Evolutionary conservation across 2,113 vertebrate species (phyloP).

Genomic region (Arvicanthis niloticus): DNA sequence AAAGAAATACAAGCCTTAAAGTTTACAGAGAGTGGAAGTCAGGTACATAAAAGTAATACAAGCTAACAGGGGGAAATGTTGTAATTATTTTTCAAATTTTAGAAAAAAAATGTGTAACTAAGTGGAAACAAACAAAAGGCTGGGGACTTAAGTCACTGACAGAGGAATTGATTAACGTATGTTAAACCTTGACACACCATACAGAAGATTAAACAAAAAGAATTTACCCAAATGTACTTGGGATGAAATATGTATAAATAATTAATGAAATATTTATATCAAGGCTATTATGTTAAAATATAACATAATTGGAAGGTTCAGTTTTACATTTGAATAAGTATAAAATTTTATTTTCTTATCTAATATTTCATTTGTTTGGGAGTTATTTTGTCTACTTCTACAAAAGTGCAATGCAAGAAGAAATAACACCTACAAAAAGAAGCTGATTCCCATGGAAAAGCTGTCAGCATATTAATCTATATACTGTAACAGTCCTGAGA

Average conservation of each 20-base stretch:
- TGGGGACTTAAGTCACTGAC: neutral
- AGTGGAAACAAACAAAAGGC: neutral
- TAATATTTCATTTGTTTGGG: neutral
- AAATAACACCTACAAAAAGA: neutral
- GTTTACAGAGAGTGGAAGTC: neutral
- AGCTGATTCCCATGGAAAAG: neutral
- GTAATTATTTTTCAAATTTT: neutral
- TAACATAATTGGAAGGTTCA: neutral
- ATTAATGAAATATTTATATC: neutral
- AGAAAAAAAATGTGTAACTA: neutral
- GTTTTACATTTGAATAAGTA: neutral
- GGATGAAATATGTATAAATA: neutral
- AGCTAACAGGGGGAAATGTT: neutral
- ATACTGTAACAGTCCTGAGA: neutral
- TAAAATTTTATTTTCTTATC: neutral
- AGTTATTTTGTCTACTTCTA: neutral
- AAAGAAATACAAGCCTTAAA: neutral
- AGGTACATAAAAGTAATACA: neutral
- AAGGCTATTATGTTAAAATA: neutral
- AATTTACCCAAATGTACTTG: neutral
- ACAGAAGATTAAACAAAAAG: neutral
- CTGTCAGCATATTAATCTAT: conserved; percentile 6
- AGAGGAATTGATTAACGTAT: neutral
- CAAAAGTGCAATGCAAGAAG: neutral
- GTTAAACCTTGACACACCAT: neutral